Percentiles rank a stretch among this genome's conserved stretches.
phyloP scores from a whole-genome alignment of 92 coral and sea anemone genomes.

The Pocillopora meandrina region DNA sequence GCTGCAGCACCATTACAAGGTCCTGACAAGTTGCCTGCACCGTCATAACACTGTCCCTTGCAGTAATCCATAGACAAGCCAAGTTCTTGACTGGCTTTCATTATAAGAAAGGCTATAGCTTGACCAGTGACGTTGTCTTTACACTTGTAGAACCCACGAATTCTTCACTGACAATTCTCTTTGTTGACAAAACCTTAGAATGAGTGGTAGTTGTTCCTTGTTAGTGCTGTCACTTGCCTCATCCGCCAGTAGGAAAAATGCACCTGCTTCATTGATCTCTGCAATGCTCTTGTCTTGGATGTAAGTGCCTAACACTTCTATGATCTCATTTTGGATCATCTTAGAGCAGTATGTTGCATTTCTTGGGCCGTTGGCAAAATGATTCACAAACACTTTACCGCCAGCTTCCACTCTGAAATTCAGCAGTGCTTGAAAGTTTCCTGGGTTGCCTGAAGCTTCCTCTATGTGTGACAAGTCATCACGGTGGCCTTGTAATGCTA shows the following conservation, averaged over 20 bases:
- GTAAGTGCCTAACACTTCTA: slow-evolving; percentile 45
- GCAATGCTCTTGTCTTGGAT: neutral
- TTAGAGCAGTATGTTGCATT: slow-evolving; percentile 57
- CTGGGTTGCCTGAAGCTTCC: slow-evolving; percentile 59
- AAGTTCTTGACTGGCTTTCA: slow-evolving; percentile 48
- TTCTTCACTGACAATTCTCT: slow-evolving; percentile 66
- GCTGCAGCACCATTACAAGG: slow-evolving; percentile 47
- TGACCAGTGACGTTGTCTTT: slow-evolving; percentile 55
- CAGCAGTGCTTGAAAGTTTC: slow-evolving; percentile 73
- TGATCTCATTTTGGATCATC: slow-evolving; percentile 54
- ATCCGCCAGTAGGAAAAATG: slow-evolving; percentile 61
- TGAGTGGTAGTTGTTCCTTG: slow-evolving; percentile 64
- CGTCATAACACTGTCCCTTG: slow-evolving; percentile 63
- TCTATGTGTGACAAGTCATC: slow-evolving; percentile 64
- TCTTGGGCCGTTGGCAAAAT: slow-evolving; percentile 58
- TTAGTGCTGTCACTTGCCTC: slow-evolving; percentile 61
- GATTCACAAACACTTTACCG: slow-evolving; percentile 49
- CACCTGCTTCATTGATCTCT: slow-evolving; percentile 48
- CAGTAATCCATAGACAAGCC: slow-evolving; percentile 44
- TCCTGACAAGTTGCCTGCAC: slow-evolving; percentile 63
- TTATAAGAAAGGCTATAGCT: slow-evolving; percentile 58
- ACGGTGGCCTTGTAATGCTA: slow-evolving; percentile 68
- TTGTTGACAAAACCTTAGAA: slow-evolving; percentile 61
- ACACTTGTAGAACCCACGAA: slow-evolving; percentile 58
- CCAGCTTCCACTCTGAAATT: slow-evolving; percentile 70